phyloP scores from a whole-genome alignment of 2,888 invertebrate genomes.

The Cheilosia variabilis region DNA sequence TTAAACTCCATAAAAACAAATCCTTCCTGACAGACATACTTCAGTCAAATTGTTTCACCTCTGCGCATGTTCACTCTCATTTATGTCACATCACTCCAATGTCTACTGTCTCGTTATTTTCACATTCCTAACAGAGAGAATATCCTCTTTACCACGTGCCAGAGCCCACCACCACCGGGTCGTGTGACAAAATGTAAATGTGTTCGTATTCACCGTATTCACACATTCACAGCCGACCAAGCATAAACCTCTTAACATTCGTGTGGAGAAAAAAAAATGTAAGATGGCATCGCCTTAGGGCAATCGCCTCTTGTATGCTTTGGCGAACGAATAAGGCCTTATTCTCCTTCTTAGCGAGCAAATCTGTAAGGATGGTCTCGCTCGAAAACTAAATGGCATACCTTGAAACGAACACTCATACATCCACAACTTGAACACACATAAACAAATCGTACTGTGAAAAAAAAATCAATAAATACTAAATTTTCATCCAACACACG shows the following conservation, averaged over 20 bases:
- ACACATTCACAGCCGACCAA: slow-evolving; percentile 2
- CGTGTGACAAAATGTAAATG: slow-evolving; percentile 28
- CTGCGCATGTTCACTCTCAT: slow-evolving; percentile 48
- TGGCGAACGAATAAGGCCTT: slow-evolving; percentile 20
- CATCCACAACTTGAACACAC: background rate
- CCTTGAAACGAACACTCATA: slow-evolving; percentile 10
- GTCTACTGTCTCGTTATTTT: slow-evolving; percentile 30
- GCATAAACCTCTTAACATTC: slow-evolving; percentile 3
- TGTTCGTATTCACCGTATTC: background rate
- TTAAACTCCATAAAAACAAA: background rate
- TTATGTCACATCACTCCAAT: slow-evolving; percentile 7
- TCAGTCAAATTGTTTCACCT: background rate
- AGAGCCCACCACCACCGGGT: slow-evolving; percentile 1
- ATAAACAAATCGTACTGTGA: background rate
- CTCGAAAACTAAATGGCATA: slow-evolving; percentile 14
- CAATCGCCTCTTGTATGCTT: slow-evolving; percentile 60
- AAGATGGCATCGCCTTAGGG: slow-evolving; percentile 62
- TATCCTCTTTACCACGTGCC: slow-evolving; percentile 59
- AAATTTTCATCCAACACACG: slow-evolving; percentile 66
- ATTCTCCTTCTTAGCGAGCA: slow-evolving; percentile 17
- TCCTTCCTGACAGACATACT: background rate
- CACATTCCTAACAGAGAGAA: slow-evolving; percentile 16
- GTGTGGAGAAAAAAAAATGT: slow-evolving; percentile 17
- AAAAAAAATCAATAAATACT: slow-evolving; percentile 73
- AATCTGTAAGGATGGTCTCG: slow-evolving; percentile 29